phyloP scores from a whole-genome alignment of 2,888 invertebrate genomes.

The Agrotis ipsilon region DNA sequence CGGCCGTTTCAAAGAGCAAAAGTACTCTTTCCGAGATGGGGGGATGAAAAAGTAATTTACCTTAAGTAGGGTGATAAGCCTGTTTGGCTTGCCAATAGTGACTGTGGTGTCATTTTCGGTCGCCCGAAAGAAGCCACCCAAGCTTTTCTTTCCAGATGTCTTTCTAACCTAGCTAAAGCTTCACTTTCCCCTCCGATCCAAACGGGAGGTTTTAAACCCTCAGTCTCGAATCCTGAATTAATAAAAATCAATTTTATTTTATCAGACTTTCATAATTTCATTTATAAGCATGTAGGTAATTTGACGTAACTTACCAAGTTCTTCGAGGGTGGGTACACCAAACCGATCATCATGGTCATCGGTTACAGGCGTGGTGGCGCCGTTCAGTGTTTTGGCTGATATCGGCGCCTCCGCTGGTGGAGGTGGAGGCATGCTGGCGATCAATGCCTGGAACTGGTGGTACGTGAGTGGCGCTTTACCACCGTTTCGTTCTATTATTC shows the following conservation, averaged over 20 bases:
- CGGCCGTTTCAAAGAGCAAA: no score
- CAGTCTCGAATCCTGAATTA: slow-evolving; percentile 94
- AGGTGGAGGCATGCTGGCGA: slow-evolving; percentile 95
- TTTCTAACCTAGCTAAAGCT: slow-evolving; percentile 93
- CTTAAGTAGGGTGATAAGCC: slow-evolving; percentile 96
- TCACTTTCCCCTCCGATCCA: slow-evolving; percentile 96
- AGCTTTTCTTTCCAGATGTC: slow-evolving; percentile 95
- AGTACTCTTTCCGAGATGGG: no score
- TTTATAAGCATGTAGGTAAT: background rate
- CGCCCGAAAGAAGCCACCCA: slow-evolving; percentile 97
- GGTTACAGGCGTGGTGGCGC: slow-evolving; percentile 93
- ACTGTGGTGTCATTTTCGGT: slow-evolving; percentile 97
- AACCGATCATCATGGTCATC: slow-evolving; percentile 96
- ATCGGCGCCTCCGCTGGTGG: slow-evolving; percentile 92
- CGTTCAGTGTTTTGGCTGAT: slow-evolving; percentile 89
- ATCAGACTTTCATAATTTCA: slow-evolving; percentile 1
- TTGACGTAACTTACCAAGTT: slow-evolving; percentile 91
- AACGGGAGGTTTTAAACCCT: slow-evolving; percentile 93
- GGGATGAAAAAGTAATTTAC: slow-evolving; percentile 71
- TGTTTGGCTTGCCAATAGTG: slow-evolving; percentile 95
- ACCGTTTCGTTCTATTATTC: slow-evolving; percentile 95
- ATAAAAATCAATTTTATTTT: background rate
- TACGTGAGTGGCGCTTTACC: slow-evolving; percentile 96
- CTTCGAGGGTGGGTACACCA: slow-evolving; percentile 96
- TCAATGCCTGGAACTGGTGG: slow-evolving; percentile 96